A percentile compares a stretch with the other conserved stretches of the same genome.
Evolutionary conservation across 2,797 vertebrate species (phyloP).

Genomic region (Trematomus bernacchii): DNA sequence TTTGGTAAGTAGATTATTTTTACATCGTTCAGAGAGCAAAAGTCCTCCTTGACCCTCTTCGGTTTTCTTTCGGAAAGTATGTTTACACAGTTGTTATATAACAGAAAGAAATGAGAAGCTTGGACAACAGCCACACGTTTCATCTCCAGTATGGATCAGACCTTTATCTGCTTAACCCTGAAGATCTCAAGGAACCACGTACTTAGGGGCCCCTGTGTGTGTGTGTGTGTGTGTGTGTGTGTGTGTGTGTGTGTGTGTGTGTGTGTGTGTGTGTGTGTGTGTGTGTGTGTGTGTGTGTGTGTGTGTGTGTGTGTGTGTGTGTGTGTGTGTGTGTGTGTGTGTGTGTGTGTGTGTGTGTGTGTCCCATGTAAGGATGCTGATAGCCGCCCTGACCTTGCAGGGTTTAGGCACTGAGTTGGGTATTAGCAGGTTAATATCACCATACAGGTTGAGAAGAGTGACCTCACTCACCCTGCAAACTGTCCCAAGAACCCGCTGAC

Average conservation of each 20-base stretch:
- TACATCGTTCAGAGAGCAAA: background rate
- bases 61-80: background rate
- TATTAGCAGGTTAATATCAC: slow-evolving; percentile 66
- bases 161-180: slow-evolving; percentile 57
- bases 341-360: slow-evolving; percentile 19
- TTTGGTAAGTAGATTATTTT: slow-evolving; percentile 11
- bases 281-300: background rate
- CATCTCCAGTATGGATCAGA: slow-evolving; percentile 34
- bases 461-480: slow-evolving; percentile 55
- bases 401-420: slow-evolving; percentile 58
- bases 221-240: too few species aligned
- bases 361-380: slow-evolving; percentile 24
- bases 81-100: slow-evolving; percentile 13
- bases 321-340: slow-evolving; percentile 1
- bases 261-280: too few species aligned
- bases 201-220: slow-evolving; percentile 5
- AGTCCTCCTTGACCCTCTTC: background rate
- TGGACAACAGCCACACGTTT: slow-evolving; percentile 22
- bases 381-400: slow-evolving; percentile 50
- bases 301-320: background rate
- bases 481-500: slow-evolving; percentile 61
- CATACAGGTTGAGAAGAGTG: slow-evolving; percentile 49
- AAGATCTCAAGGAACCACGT: slow-evolving; percentile 27
- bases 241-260: too few species aligned
- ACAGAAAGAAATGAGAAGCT: background rate